Evolutionary conservation across 2,113 vertebrate species (phyloP), one percentile per base, ranked within the genome.

Genomic region (Diadophis punctatus): DNA sequence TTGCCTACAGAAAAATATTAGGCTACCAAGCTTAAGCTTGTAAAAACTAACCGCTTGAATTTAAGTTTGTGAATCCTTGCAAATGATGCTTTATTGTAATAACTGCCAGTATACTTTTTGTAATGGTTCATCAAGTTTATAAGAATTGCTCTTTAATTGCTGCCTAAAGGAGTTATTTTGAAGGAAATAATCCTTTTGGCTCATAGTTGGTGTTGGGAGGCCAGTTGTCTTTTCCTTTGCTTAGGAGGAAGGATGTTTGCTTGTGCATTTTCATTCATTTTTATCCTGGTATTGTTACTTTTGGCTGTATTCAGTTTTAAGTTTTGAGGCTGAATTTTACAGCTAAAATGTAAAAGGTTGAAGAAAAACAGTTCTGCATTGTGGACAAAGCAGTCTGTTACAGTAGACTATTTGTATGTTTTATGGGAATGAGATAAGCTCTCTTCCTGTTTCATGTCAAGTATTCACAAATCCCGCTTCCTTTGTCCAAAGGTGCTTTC

Each of bases 401-500:
- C 74, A 53, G 93, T 86, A 60, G 68, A 34, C 56, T 93, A 84
- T 74, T 74, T 90, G 80, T 87, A 53, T 87, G 80, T 87, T 87
- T 86, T 48, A 91, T 89, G 20, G 90, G 93, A 74, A 68, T 56
- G 80, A 91, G 90, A 93, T 93, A 93, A 93, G 90, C 49, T 63
- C 11, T 87, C 88, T 93, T 93, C 93, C 93, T 93, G 90, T 92
- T 90, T 91, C 88, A 87, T 90, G 56, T 89, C 56, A 89, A 92
- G 90, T 27, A 51, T 90, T 86, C 90, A 93, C 90, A 93, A 63
- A 90, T 91, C 87, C 56, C 53, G 12, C 39, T 93, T 93, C 90
- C 90, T 91, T 91, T 93, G 74, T 91, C 90, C 90, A 63, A 60
- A 86, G 74, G 90, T 91, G 56, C 87, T 91, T 84, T 58, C 80